A percentile compares a stretch with the other conserved stretches of the same genome.
Conservation (phyloP, 2,113 vertebrate species). For the Ancistrus triradiatus region DNA sequence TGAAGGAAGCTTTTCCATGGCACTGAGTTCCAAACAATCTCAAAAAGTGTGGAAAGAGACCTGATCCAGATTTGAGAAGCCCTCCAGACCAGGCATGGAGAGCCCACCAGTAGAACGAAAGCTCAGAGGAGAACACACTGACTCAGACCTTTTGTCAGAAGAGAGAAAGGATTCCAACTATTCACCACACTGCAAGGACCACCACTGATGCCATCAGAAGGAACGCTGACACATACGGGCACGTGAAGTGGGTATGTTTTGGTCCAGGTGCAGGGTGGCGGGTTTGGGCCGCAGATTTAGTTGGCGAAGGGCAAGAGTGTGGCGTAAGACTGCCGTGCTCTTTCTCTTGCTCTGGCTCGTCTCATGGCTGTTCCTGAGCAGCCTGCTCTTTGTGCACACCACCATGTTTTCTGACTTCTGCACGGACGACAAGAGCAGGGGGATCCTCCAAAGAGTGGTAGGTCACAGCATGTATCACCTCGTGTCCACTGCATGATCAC, state of each 20-base stretch:
- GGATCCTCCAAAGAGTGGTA: constrained; percentile 88
- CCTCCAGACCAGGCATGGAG: constrained; percentile 20
- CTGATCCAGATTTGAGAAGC: neutral
- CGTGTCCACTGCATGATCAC: neutral
- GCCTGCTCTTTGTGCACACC: constrained; percentile 77
- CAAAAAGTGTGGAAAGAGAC: constrained; percentile 21
- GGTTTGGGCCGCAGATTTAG: constrained; percentile 48
- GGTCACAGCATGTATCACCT: constrained; percentile 43
- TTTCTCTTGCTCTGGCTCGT: constrained; percentile 76
- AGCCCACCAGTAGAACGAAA: neutral
- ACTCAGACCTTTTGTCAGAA: neutral
- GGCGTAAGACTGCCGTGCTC: constrained; percentile 68
- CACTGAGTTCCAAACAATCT: constrained; percentile 18
- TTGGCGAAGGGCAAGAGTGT: constrained; percentile 66
- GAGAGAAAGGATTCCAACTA: neutral
- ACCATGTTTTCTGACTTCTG: constrained; percentile 83
- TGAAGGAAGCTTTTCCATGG: constrained; percentile 1
- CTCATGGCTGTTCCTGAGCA: constrained; percentile 77
- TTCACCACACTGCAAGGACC: constrained; percentile 5
- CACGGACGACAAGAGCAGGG: constrained; percentile 81
- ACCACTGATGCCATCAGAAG: constrained; percentile 19
- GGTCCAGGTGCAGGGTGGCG: constrained; percentile 14
- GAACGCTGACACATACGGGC: constrained; percentile 15
- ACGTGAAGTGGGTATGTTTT: constrained; percentile 45
- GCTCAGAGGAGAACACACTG: constrained; percentile 22